These are phyloP conservation scores for Dreissena rostriformis DNA, from an alignment of 1,140 invertebrate species.

Conservation along the genomic window DNA sequence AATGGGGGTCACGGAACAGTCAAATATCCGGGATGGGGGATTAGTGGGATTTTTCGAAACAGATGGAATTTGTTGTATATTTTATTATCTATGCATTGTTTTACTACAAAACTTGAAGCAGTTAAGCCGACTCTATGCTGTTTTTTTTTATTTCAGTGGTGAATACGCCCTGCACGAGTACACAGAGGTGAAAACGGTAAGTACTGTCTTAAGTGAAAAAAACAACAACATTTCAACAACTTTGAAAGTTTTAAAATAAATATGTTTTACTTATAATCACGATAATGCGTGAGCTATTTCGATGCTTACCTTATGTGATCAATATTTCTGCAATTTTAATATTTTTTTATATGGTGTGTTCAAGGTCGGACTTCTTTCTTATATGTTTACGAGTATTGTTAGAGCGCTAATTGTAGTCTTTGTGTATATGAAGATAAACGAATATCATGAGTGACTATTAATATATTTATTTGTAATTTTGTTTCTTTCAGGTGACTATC, in stretches of 20 bases:
- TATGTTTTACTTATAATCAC: too few relatives aligned
- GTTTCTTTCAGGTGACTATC: conserved; percentile 47
- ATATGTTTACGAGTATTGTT: neutral
- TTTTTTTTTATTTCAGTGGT: conserved; percentile 84
- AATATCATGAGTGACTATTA: too few relatives aligned
- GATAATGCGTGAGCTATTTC: too few relatives aligned
- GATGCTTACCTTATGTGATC: neutral
- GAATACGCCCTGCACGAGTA: conserved; percentile 94
- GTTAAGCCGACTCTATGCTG: neutral
- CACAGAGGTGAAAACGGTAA: conserved; percentile 95
- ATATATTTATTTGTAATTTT: neutral
- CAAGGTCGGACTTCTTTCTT: neutral
- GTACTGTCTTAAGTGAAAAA: conserved; percentile 81
- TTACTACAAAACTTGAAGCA: neutral
- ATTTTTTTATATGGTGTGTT: neutral
- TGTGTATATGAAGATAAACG: neutral
- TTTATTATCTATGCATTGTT: too few relatives aligned
- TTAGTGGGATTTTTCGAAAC: too few relatives aligned
- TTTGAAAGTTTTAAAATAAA: neutral
- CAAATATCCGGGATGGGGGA: too few relatives aligned
- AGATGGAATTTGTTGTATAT: neutral
- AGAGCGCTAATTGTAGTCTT: too few relatives aligned
- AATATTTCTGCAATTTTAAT: neutral
- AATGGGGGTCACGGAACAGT: too few relatives aligned
- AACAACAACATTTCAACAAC: neutral